Evolutionary conservation across 2,888 invertebrate genomes (phyloP), one percentile per base, ranked within the genome.

Genomic region (Acronicta alni): DNA sequence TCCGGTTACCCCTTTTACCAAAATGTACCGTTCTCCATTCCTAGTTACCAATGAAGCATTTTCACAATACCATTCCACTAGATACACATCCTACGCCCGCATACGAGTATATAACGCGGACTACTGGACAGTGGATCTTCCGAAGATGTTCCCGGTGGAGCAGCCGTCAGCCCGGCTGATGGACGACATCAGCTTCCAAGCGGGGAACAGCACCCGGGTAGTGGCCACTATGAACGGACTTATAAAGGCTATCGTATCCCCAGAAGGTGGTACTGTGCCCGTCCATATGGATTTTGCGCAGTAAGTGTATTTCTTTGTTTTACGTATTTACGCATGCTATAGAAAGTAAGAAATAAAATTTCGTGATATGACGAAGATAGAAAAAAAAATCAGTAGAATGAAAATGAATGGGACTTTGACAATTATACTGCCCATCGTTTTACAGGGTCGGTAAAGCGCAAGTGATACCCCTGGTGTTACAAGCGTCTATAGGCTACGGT

Each of bases 221-320:
- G 95, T 97, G 0, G 97, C 97, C 74, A 96, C 95, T 51, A 93
- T 94, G 73, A 90, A 95, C 14, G 98, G 98, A 0, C 89, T 97
- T 18, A 88, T 98, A 26, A 98, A 97, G 85, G 97, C 97, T 0
- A 87, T 98, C 0, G 86, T 90, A 1, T 81, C 87, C 0, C 67
- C 82, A 0, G 84, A 83, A 8, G 93, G 92, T 0, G 77, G 69
- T 15, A 87, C 89, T 14, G 79, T 84, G 17, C 92, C 97, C 0
- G 95, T 97, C 0, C 97, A 97, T 81, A 94, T 98, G 81, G 97
- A 97, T 85, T 98, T 97, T 89, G 96, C 97, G 0, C 96, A 96
- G 95, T 97, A 94, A 95, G 95, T 95, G 3, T n/a, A 8, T 39
- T 15, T 46, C 26, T 26, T 45, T n/a, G 38, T 38, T 17, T 10